These are phyloP conservation scores for Cotesia vestalis DNA, from an alignment of 1,140 invertebrate species.

Conservation along the genomic window DNA sequence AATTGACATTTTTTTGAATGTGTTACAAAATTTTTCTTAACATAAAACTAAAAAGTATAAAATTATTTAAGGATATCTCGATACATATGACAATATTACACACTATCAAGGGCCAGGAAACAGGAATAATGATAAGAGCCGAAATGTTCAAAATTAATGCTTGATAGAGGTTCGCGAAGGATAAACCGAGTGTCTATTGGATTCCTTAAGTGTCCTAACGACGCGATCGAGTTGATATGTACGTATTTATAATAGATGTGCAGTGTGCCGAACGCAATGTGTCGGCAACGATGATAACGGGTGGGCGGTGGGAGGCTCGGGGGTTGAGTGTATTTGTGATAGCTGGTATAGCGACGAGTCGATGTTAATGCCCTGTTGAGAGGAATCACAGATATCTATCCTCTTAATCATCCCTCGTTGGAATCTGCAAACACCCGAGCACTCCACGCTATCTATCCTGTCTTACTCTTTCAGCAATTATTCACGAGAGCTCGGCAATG, in stretches of 20 bases:
- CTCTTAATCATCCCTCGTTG: background rate
- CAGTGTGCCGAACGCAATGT: too few relatives aligned
- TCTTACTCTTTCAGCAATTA: conserved; percentile 1
- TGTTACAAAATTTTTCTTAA: too few relatives aligned
- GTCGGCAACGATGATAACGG: too few relatives aligned
- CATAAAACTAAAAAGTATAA: too few relatives aligned
- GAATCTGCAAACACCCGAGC: too few relatives aligned
- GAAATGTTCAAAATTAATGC: conserved; percentile 2
- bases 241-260: too few relatives aligned
- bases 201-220: too few relatives aligned
- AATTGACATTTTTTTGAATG: too few relatives aligned
- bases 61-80: too few relatives aligned
- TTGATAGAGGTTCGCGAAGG: background rate
- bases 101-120: too few relatives aligned
- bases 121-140: conserved; percentile 6
- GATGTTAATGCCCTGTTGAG: conserved; percentile 8
- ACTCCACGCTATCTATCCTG: background rate
- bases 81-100: too few relatives aligned
- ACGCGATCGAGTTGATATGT: too few relatives aligned
- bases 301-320: background rate
- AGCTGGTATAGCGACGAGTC: background rate
- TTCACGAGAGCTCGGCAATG: conserved; percentile 12
- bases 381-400: conserved; percentile 16
- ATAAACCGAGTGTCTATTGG: background rate
- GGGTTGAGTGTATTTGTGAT: background rate